Evolutionary conservation across 1,140 invertebrate species (phyloP).

Genomic region (Cydia splendana): DNA sequence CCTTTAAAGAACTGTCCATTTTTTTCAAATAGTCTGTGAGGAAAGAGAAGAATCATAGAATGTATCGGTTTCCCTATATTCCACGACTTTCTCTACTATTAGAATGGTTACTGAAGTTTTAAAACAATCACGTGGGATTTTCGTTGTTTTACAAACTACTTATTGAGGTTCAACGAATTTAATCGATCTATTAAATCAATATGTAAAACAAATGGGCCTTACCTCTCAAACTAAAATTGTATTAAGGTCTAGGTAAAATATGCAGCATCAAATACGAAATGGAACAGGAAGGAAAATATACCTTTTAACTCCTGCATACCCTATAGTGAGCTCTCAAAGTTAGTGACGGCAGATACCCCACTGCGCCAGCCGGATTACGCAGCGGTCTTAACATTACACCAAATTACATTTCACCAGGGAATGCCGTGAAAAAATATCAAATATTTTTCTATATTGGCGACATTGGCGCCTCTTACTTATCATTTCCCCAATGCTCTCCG

Average conservation of each 20-base stretch:
- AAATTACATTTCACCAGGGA: conserved; percentile 29
- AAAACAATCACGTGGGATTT: no score
- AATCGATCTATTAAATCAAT: no score
- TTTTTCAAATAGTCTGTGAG: no score
- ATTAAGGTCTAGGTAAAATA: no score
- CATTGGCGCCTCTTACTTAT: conserved; percentile 31
- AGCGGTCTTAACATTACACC: conserved; percentile 16
- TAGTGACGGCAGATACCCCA: neutral
- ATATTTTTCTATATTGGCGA: conserved; percentile 28
- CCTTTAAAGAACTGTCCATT: neutral
- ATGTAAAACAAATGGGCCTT: no score
- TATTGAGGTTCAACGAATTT: no score
- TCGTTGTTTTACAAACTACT: no score
- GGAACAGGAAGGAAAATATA: neutral
- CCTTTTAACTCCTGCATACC: neutral
- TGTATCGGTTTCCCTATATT: no score
- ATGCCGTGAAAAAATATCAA: conserved; percentile 26
- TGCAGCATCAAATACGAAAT: neutral
- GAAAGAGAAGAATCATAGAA: no score
- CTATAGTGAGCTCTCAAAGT: neutral
- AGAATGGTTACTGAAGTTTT: no score
- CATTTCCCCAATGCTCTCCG: conserved; percentile 21
- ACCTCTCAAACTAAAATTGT: no score
- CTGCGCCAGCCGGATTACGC: conserved; percentile 9
- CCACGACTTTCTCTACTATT: no score